Evolutionary conservation across 2,797 vertebrate species (phyloP).

Genomic region (Phaenicophaeus curvirostris): DNA sequence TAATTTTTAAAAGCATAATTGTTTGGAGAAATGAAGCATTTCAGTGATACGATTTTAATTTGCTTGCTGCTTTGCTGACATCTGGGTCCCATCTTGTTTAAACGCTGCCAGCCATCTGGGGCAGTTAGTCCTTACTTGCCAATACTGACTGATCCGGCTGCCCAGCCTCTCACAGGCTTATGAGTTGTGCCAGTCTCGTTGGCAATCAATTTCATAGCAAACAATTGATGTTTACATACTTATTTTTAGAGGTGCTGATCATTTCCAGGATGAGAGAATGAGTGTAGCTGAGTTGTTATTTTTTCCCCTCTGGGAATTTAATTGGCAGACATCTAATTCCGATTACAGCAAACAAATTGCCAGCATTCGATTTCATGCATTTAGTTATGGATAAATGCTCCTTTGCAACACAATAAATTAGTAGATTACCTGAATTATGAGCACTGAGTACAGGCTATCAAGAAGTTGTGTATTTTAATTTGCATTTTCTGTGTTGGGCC

Average conservation of each 20-base stretch:
- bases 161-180: not conserved
- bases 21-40: not conserved
- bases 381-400: not conserved
- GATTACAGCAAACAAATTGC: not conserved
- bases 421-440: not conserved
- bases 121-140: conserved; percentile 30
- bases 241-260: not conserved
- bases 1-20: not conserved
- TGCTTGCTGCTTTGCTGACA: not conserved
- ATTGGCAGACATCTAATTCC: not conserved
- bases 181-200: not conserved
- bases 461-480: not conserved
- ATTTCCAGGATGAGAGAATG: not conserved
- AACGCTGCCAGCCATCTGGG: conserved; percentile 49
- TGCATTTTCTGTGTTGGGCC: not conserved
- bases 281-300: not conserved
- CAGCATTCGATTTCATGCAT: not conserved
- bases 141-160: not conserved
- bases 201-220: not conserved
- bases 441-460: not conserved
- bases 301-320: not conserved
- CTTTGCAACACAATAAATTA: not conserved
- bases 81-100: conserved; percentile 37
- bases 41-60: not conserved
- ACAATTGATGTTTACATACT: not conserved